Evolutionary conservation across 2,797 vertebrate species (phyloP), one percentile per base, ranked within the genome.

Genomic region (Gorsachius magnificus): DNA sequence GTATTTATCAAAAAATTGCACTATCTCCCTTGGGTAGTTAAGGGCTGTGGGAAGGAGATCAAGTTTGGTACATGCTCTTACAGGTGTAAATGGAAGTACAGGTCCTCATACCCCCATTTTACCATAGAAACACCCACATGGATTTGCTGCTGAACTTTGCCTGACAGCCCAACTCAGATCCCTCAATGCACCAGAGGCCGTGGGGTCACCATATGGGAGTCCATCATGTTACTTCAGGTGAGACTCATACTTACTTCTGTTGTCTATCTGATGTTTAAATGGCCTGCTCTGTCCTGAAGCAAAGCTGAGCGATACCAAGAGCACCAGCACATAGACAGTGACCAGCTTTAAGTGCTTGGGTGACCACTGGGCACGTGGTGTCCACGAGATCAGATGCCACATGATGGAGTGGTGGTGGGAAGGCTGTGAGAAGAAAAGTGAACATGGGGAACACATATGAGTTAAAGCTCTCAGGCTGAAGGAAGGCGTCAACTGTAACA

Each of bases 261-360:
- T 99, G 97, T 99, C 99, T 83, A 99, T 98, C 61, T 99, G 99
- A 96, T 99, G 98, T 96, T 99, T 98, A 95, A 98, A 98, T 4
- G 98, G 98, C 91, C 98, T 98, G 97, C 94, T 96, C 83, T 98
- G 98, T 64, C 97, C 98, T 69, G 97, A 95, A 83, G 97, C 98
- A 92, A 98, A 92, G 92, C 97, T 97, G 92, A 96, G 94, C 1
- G 98, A 98, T 76, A 98, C 77, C 81, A 99, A 92, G 69, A 99
- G 98, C 68, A 99, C 91, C 74, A 98, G 94, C 36, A 98, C 60
- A 35, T 98, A 98, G 80, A 98, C 87, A 48, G 97, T 96, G 10
- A 98, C 96, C 96, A 99, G 96, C 97, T 98, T 97, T 16, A 94
- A 81, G 36, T 61, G 83, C 36, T 69, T 96, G 19, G 94, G 56